These are phyloP conservation scores for Notiomystis cincta DNA, from an alignment of 2,113 vertebrate species.

Conservation along the genomic window DNA sequence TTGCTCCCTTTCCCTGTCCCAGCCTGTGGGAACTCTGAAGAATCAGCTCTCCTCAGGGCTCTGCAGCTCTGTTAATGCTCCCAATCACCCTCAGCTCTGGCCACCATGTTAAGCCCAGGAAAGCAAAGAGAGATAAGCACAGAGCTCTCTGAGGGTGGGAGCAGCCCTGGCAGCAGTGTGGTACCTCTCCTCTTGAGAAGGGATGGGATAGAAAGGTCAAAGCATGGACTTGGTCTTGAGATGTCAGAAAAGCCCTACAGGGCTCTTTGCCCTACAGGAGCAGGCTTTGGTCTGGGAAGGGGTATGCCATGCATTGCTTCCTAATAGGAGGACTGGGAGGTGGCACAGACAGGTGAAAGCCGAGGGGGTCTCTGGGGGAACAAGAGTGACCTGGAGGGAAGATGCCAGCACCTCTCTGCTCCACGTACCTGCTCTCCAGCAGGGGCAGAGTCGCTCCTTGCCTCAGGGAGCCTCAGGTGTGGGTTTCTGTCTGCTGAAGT, in stretches of 20 bases:
- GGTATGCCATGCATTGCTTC: rapidly evolving
- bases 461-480: neutral
- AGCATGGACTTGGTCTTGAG: neutral
- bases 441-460: neutral
- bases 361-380: rapidly evolving
- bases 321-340: neutral
- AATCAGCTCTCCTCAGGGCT: neutral
- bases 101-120: neutral
- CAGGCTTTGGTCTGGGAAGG: neutral
- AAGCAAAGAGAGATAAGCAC: neutral
- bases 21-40: neutral
- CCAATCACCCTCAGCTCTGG: neutral
- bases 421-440: rapidly evolving
- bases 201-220: neutral
- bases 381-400: neutral
- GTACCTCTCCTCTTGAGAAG: neutral
- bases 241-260: neutral
- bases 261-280: too few species aligned
- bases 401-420: neutral
- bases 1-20: neutral
- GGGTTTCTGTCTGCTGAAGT: neutral
- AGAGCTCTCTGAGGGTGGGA: neutral
- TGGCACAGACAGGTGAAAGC: neutral
- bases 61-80: neutral
- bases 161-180: neutral